Percentiles rank a stretch among this genome's conserved stretches.
These are phyloP conservation scores for Lutjanus erythropterus DNA, from an alignment of 2,113 vertebrate genomes.

Conservation along the genomic window DNA sequence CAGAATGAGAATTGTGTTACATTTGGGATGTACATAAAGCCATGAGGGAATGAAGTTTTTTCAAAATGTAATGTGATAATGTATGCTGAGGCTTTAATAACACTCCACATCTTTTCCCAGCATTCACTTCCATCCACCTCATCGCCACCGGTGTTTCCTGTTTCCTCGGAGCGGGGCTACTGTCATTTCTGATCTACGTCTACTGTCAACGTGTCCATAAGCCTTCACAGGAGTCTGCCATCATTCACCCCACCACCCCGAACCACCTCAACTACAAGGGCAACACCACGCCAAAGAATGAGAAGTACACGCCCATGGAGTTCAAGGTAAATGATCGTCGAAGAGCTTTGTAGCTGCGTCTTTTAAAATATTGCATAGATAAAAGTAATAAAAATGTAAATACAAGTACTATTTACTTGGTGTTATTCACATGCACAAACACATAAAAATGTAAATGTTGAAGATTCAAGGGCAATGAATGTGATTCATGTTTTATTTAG, in stretches of 20 bases:
- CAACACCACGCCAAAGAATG: slow-evolving; percentile 97
- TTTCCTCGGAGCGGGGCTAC: slow-evolving; percentile 95
- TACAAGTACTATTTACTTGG: neutral
- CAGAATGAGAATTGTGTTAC: neutral
- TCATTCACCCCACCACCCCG: slow-evolving; percentile 97
- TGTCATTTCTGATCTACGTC: slow-evolving; percentile 95
- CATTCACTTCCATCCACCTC: slow-evolving; percentile 95
- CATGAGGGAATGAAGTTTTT: neutral
- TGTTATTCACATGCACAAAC: slow-evolving; percentile 2
- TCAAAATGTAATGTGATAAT: neutral
- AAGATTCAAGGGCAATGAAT: slow-evolving; percentile 42
- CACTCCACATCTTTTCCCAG: slow-evolving; percentile 73
- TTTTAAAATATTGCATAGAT: neutral
- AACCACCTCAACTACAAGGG: slow-evolving; percentile 99
- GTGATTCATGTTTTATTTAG: slow-evolving; percentile 68
- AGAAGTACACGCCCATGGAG: slow-evolving; percentile 99
- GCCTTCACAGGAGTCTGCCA: slow-evolving; percentile 95
- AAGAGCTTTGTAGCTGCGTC: neutral
- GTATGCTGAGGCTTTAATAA: neutral
- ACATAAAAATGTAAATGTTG: slow-evolving; percentile 17
- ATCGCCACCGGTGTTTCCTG: slow-evolving; percentile 96
- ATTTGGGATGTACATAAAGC: neutral
- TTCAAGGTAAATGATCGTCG: slow-evolving; percentile 89
- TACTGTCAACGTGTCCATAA: slow-evolving; percentile 96
- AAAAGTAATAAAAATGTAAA: neutral